Evolutionary conservation across 2,113 vertebrate species (phyloP).

Genomic region (Toxotes jaculatrix): DNA sequence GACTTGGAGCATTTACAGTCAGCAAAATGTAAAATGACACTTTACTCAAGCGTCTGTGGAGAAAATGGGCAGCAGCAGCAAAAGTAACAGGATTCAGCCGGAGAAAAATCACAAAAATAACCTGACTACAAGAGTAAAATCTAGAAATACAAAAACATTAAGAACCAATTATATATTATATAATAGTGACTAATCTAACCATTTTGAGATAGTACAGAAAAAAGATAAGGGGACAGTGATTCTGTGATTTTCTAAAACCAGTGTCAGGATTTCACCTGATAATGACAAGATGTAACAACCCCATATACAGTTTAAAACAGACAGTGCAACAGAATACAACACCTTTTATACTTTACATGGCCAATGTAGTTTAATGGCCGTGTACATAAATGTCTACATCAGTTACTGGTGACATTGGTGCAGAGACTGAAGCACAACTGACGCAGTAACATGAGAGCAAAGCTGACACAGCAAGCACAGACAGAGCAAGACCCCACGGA

Average conservation of each 20-base stretch:
- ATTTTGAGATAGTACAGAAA: not conserved
- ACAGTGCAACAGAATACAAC: not conserved
- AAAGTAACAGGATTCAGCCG: not conserved
- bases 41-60: not conserved
- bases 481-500: not conserved
- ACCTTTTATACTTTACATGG: not conserved
- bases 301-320: not conserved
- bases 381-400: not conserved
- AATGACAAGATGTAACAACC: not conserved
- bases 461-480: not conserved
- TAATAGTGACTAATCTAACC: too few species aligned
- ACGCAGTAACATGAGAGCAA: not conserved
- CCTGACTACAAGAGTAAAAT: not conserved
- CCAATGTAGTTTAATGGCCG: not conserved
- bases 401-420: not conserved
- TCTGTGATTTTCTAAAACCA: not conserved
- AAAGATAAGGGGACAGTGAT: not conserved
- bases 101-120: not conserved
- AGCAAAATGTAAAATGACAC: not conserved
- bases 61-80: not conserved
- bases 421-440: not conserved
- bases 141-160: not conserved
- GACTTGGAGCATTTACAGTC: not conserved
- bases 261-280: not conserved
- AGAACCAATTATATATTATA: not conserved